Base-by-base conservation (phyloP, 2,113 vertebrate genomes). In the Pachycephala philippinensis region DNA sequence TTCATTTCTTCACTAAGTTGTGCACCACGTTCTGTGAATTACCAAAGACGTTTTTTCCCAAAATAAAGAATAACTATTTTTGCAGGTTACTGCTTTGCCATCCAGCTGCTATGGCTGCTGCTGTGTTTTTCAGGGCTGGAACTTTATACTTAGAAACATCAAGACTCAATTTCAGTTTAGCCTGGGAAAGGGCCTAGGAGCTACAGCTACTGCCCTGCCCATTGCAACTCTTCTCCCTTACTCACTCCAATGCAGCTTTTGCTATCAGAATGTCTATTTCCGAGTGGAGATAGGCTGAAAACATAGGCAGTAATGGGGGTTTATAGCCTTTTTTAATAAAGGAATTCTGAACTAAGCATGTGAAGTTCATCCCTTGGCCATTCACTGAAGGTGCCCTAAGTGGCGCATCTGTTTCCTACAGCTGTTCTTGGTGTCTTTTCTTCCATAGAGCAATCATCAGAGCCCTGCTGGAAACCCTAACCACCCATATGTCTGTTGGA, bases 381-480 rank as follows among this genome's bases (percentile, higher is more conserved):
- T 95, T 79, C 33, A 40, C 21, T 84, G 76, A 12, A 80, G 70
- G 57, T 81, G n/a, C 40, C 53, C 24, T 44, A 31, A 60, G 74
- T 56, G 57, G 26, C 91, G 78, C 76, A 37, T 97, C 60, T 91
- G 77, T 79, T 95, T 84, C 30, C 56, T 79, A 19, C 74, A 85
- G 61, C 74, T 87, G 81, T 79, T 96, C 79, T 72, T 83, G 37
- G 31, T 85, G 35, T 82, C 78, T 94, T 87, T 82, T 8, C 57
- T 95, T 87, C 81, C 28, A 28, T 1, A 57, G 65, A 78, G 44
- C 60, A 91, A 27, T 56, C 59, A 60, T 33, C 11, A 5, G 47
- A 91, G 42, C 54, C 39, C 40, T 74, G 42, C 71, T 86, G 79
- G 79, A 96, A 88, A 52, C 28, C 33, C n/a, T 74, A 63, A 66